Conservation (phyloP, 2,113 vertebrate genomes). For the Lanius ludovicianus region DNA sequence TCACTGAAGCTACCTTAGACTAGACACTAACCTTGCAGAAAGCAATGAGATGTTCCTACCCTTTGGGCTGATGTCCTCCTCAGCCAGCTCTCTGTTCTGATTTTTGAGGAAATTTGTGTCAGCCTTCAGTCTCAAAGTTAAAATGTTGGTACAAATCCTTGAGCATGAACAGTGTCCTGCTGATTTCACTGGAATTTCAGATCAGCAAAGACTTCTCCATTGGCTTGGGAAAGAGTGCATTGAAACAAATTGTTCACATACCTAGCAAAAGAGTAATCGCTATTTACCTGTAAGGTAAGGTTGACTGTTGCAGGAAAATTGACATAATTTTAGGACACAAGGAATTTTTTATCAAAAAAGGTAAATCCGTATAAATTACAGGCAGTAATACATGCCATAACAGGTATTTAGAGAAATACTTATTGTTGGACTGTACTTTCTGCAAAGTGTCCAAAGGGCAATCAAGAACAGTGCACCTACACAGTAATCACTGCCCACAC, state of each 20-base stretch:
- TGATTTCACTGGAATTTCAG: background rate
- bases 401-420: background rate
- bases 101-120: background rate
- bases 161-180: background rate
- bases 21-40: background rate
- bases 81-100: background rate
- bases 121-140: background rate
- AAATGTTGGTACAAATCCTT: background rate
- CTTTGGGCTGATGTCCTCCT: background rate
- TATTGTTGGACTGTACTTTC: background rate
- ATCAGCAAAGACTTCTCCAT: background rate
- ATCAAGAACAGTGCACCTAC: background rate
- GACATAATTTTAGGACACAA: background rate
- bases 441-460: background rate
- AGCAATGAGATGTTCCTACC: background rate
- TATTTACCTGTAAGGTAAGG: background rate
- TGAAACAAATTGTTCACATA: background rate
- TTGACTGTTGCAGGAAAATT: background rate
- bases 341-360: background rate
- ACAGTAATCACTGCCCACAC: background rate
- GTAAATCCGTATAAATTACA: background rate
- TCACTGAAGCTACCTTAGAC: background rate
- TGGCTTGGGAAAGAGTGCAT: background rate
- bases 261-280: background rate
- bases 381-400: background rate